phyloP scores from a whole-genome alignment of 2,797 vertebrate species.

The Sarcoramphus papa region DNA sequence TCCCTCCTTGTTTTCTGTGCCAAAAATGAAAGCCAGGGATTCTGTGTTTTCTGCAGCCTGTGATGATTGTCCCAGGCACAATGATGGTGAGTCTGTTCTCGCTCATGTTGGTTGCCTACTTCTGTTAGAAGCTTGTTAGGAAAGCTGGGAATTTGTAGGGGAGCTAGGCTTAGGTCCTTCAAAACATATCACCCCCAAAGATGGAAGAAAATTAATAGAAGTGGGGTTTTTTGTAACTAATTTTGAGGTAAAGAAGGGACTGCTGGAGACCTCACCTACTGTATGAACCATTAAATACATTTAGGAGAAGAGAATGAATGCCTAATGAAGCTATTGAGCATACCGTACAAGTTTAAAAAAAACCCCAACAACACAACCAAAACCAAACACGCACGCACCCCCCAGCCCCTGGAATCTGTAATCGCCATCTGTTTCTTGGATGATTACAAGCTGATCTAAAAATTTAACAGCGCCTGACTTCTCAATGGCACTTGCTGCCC shows the following conservation, averaged over 20 bases:
- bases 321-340: not conserved
- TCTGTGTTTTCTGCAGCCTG: not conserved
- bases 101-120: not conserved
- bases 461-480: constrained; percentile 1
- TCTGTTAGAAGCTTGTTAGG: not conserved
- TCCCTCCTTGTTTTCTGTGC: not conserved
- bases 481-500: not conserved
- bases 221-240: not conserved
- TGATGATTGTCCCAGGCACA: not conserved
- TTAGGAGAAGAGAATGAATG: not conserved
- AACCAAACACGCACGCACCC: not conserved
- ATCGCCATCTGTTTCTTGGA: constrained; percentile 49
- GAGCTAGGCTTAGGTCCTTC: not conserved
- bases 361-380: not conserved
- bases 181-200: not conserved
- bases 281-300: not conserved
- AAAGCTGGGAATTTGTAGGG: not conserved
- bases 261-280: not conserved
- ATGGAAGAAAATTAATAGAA: not conserved
- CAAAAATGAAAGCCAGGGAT: not conserved
- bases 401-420: not conserved
- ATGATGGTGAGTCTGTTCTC: not conserved
- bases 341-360: not conserved
- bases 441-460: constrained; percentile 51
- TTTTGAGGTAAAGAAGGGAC: not conserved